Percentiles rank a stretch among this genome's conserved stretches.
phyloP scores from a whole-genome alignment of 2,888 invertebrate genomes.

The Plebejus argus region DNA sequence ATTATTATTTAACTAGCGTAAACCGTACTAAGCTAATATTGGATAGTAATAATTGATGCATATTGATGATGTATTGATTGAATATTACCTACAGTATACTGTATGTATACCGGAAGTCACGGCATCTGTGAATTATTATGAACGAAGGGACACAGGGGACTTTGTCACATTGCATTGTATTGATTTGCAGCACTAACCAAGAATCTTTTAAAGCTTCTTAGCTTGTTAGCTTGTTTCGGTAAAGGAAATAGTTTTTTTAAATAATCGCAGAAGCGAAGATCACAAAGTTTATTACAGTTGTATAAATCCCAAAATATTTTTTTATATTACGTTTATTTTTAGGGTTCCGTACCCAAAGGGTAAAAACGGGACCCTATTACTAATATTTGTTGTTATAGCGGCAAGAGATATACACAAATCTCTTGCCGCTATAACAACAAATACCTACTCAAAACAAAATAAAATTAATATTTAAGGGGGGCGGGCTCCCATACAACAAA shows the following conservation, averaged over 20 bases:
- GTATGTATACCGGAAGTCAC: neutral
- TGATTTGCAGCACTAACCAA: neutral
- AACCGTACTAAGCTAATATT: neutral
- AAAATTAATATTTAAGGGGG: too few species aligned
- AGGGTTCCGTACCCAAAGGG: too few species aligned
- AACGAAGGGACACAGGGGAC: neutral
- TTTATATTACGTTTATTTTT: neutral
- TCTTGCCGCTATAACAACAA: too few species aligned
- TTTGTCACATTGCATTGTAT: neutral
- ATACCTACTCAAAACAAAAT: too few species aligned
- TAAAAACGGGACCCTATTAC: too few species aligned
- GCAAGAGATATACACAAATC: too few species aligned
- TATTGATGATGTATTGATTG: neutral
- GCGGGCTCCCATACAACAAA: too few species aligned
- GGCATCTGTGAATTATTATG: slow-evolving; percentile 19
- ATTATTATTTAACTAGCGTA: neutral
- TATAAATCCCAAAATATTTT: neutral
- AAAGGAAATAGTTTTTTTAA: neutral
- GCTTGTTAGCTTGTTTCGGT: neutral
- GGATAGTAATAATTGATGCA: slow-evolving; percentile 2
- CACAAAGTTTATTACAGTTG: too few species aligned
- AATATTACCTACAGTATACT: neutral
- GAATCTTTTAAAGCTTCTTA: neutral
- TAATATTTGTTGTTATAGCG: too few species aligned
- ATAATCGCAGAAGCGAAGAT: too few species aligned